Base-by-base conservation (phyloP, 2,113 vertebrate species). In the Apeltes quadracus region DNA sequence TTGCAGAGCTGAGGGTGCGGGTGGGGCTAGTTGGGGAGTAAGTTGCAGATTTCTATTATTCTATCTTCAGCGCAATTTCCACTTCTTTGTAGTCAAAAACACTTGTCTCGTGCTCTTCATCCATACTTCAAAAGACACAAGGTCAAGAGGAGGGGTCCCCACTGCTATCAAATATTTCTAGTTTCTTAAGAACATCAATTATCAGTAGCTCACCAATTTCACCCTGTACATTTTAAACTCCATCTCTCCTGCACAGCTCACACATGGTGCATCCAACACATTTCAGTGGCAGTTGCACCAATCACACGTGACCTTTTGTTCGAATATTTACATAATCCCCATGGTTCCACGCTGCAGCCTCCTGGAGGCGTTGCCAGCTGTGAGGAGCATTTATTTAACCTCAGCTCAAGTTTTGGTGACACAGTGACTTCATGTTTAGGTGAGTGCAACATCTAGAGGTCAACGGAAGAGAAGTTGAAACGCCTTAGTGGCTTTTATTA, bases 251-350 rank as follows among this genome's bases (percentile, higher is more conserved):
- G 10, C 38, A 18, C 27, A 4, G 57, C 70, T 81, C 39, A 20
- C 69, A 58, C 61, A 36, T 57, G 46, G 20, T 59, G 68, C 78
- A 70, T 50, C 75, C 72, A 79, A 34, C 58, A 61, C 66, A 69
- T 78, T 71, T 83, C 79, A 56, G 81, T 66, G 79, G 64, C 69
- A 69, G 65, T 44, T 18, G 77, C 59, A 43, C 48, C 80, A 66
- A 73, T 85, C 86, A 83, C 84, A 84, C 16, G 41, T 82, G 82
- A 89, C 90, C 89, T 86, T 85, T 82, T 84, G 73, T 79, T 64
- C 22, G 46, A 75, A 64, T 76, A 88, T 92, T 90, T 87, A 82
- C 87, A 91, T 89, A 92, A 89, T 88, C 89, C 75, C 84, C 77
- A 74, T 71, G 84, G 87, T 86, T 85, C 80, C 83, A 61, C 16